Percentiles rank a stretch among this genome's conserved stretches.
phyloP scores from a whole-genome alignment of 1,140 invertebrate genomes.

The Brachionus calyciflorus region DNA sequence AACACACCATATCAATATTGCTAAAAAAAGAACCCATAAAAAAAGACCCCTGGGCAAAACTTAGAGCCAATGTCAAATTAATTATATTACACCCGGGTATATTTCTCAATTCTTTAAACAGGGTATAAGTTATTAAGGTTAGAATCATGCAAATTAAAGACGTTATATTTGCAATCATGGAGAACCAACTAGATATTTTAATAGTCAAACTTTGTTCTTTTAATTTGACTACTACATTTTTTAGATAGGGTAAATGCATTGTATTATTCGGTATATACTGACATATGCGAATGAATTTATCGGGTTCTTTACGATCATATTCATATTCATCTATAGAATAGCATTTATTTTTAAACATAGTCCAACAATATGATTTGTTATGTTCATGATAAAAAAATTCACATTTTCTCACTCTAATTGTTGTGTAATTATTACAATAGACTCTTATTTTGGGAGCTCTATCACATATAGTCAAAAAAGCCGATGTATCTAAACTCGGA shows the following conservation, averaged over 20 bases:
- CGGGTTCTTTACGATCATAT: conserved; percentile 14
- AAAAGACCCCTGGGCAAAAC: conserved; percentile 62
- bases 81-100: conserved; percentile 64
- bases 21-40: conserved; percentile 55
- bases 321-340: conserved; percentile 44
- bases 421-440: conserved; percentile 25
- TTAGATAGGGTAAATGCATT: background rate
- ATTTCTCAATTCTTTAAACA: conserved; percentile 62
- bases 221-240: background rate
- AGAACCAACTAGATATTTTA: conserved; percentile 20
- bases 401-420: background rate
- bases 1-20: conserved; percentile 50
- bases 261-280: conserved; percentile 5
- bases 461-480: conserved; percentile 16
- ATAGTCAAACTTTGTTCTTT: background rate
- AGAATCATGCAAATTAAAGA: conserved; percentile 52
- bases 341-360: conserved; percentile 1
- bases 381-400: background rate
- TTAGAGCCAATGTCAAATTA: conserved; percentile 61
- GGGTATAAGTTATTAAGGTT: conserved; percentile 59
- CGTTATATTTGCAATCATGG: conserved; percentile 47
- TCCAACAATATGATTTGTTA: conserved; percentile 26
- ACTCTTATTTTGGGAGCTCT: conserved; percentile 40
- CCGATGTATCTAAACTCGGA: background rate
- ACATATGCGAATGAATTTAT: conserved; percentile 36